Evolutionary conservation across 1,140 invertebrate species (phyloP).

Genomic region (Heterodera schachtii): DNA sequence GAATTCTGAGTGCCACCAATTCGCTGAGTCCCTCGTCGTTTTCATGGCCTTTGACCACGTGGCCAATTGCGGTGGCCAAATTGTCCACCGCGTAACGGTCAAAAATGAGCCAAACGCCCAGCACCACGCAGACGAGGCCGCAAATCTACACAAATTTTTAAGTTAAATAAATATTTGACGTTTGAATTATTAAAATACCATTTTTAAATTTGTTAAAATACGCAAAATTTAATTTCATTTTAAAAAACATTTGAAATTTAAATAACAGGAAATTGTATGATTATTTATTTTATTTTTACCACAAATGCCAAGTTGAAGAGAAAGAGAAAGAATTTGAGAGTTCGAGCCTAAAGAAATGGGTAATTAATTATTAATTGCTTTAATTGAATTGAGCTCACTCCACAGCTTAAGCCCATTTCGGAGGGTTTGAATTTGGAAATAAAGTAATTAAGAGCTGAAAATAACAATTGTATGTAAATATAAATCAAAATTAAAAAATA

Average conservation of each 20-base stretch:
- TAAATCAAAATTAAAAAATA: neutral
- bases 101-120: conserved; percentile 62
- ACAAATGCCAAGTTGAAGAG: conserved; percentile 63
- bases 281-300: conserved; percentile 43
- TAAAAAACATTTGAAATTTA: too few species aligned
- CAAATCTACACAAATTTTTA: too few species aligned
- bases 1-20: conserved; percentile 50
- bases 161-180: too few species aligned
- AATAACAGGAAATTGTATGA: too few species aligned
- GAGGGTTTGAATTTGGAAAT: conserved; percentile 15
- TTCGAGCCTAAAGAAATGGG: conserved; percentile 53
- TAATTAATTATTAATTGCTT: too few species aligned
- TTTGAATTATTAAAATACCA: too few species aligned
- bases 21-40: conserved; percentile 61
- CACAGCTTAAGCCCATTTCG: conserved; percentile 41
- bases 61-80: conserved; percentile 59
- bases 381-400: conserved; percentile 22
- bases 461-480: conserved; percentile 1
- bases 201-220: too few species aligned
- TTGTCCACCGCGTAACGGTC: conserved; percentile 65
- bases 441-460: neutral
- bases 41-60: conserved; percentile 58
- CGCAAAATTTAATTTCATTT: too few species aligned
- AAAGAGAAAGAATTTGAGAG: conserved; percentile 62
- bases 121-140: conserved; percentile 59